Evolutionary conservation across 2,888 invertebrate genomes (phyloP).

Genomic region (Schizotus pectinicornis): DNA sequence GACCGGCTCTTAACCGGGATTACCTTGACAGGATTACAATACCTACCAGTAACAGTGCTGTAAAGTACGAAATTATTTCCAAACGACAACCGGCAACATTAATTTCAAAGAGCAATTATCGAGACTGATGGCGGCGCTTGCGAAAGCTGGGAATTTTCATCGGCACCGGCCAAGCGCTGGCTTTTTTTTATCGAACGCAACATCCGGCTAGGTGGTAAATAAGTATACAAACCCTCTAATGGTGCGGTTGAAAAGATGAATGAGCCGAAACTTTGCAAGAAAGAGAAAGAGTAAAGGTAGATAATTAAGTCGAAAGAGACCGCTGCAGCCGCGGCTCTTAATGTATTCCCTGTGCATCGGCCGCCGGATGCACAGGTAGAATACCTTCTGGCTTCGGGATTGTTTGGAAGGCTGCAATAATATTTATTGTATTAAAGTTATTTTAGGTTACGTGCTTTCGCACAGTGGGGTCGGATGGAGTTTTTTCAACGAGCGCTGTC

Average conservation of each 20-base stretch:
- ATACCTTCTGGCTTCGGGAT: constrained; percentile 28
- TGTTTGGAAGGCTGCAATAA: constrained; percentile 1
- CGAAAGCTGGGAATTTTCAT: not conserved
- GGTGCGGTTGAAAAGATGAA: constrained; percentile 38
- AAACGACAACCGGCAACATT: too few species aligned
- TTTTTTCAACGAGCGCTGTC: too few species aligned
- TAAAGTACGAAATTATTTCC: too few species aligned
- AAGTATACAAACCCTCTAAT: constrained; percentile 34
- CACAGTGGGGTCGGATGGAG: too few species aligned
- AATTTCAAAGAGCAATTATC: too few species aligned
- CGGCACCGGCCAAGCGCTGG: constrained; percentile 18
- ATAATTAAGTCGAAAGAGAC: constrained; percentile 32
- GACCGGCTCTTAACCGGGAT: constrained; percentile 1
- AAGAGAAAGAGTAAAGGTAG: constrained; percentile 30
- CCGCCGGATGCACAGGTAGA: constrained; percentile 41
- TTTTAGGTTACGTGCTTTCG: too few species aligned
- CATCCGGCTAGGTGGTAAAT: constrained; percentile 32
- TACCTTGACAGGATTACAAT: constrained; percentile 12
- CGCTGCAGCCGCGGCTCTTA: constrained; percentile 23
- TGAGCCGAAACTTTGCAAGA: constrained; percentile 28
- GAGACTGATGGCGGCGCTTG: too few species aligned
- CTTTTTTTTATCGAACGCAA: constrained; percentile 25
- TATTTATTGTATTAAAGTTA: too few species aligned
- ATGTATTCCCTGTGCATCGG: constrained; percentile 29
- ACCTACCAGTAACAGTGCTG: not conserved